These are phyloP conservation scores for Odontomachus brunneus DNA, from an alignment of 1,140 invertebrate species.

Conservation along the genomic window DNA sequence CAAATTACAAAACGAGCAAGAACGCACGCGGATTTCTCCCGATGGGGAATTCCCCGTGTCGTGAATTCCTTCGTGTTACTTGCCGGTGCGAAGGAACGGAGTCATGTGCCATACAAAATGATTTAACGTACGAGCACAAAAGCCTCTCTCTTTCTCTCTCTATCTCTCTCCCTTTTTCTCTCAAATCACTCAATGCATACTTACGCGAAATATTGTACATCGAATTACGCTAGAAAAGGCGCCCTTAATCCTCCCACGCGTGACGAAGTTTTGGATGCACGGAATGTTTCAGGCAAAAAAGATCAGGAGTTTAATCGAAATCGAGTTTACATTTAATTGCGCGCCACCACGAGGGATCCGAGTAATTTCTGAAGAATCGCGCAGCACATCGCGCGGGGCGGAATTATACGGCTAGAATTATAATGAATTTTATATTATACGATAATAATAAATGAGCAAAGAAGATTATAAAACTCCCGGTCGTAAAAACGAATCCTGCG, in stretches of 20 bases:
- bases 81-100: conserved; percentile 34
- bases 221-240: conserved; percentile 60
- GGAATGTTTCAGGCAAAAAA: too few species aligned
- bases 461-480: not conserved
- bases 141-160: conserved; percentile 6
- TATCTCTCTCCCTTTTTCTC: too few species aligned
- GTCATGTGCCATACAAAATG: conserved; percentile 38
- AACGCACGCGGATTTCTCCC: conserved; percentile 17
- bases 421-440: too few species aligned
- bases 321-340: not conserved
- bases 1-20: conserved; percentile 47
- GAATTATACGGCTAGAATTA: too few species aligned
- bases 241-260: conserved; percentile 52
- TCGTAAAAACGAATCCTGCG: not conserved
- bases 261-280: not conserved
- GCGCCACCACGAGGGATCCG: not conserved
- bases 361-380: not conserved
- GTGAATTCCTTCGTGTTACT: conserved; percentile 30
- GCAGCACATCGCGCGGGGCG: too few species aligned
- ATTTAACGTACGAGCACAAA: conserved; percentile 53
- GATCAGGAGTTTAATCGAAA: too few species aligned
- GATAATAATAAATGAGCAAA: conserved; percentile 5
- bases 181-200: conserved; percentile 53
- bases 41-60: conserved; percentile 17
- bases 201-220: conserved; percentile 58